Evolutionary conservation across 2,113 vertebrate genomes (phyloP), one percentile per base, ranked within the genome.

Genomic region (Oncorhynchus clarkii): DNA sequence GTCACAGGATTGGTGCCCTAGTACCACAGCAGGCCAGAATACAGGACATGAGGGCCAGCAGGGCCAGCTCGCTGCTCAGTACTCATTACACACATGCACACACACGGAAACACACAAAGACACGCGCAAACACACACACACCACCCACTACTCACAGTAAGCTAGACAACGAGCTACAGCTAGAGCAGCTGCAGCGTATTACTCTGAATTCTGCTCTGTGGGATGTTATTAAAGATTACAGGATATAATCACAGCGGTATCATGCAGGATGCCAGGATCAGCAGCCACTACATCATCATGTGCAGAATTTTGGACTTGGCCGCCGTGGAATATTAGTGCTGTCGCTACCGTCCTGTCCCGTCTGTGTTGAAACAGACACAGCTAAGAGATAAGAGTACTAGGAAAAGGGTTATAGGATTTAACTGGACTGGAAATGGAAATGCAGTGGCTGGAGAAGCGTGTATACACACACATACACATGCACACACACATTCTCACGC

Each of bases 191-290:
- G 73, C 79, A 70, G 87, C 81, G 85, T 88, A 91, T 86, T 88
- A 80, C 78, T 62, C 78, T 76, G 77, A 2, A 71, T 82, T 78
- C 78, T 88, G 78, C 80, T 83, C 75, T 77, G 72, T 75, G 73
- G 78, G 78, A 87, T 49, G 24, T 89, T 89, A 89, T 90, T 91
- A 90, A 91, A 91, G 88, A 91, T 91, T 85, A 88, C 73, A 78
- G 66, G 60, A 86, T 87, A 90, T 89, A 89, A 89, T 88, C 78
- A 69, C 74, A 4, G 34, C 29, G 51, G 75, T 82, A 85, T 83
- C 79, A 72, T 78, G 81, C 81, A 5, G 78, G 75, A 80, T 83
- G 78, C 48, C 67, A 49, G 80, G 75, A 78, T 82, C 66, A 73
- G 82, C 64, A 71, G 20, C 62, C 22, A 3, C 73, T 54, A 78